Evolutionary conservation across 1,140 invertebrate genomes (phyloP).

Genomic region (Reticulitermes speratus): DNA sequence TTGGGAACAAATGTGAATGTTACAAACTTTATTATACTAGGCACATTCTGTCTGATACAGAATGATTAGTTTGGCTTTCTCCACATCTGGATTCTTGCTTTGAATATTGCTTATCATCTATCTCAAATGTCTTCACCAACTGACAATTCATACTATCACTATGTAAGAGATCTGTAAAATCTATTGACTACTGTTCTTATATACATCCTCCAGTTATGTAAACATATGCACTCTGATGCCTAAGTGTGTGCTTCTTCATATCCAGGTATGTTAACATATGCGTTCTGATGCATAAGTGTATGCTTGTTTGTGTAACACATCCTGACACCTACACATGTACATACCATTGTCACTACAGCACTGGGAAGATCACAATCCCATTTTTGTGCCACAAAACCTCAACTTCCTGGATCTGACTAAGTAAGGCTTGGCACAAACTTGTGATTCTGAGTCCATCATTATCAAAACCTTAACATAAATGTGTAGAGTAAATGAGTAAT

Average conservation of each 20-base stretch:
- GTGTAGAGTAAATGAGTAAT: neutral
- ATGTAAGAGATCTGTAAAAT: neutral
- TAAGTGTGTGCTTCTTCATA: too few species aligned
- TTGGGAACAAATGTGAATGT: conserved; percentile 4
- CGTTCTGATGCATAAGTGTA: too few species aligned
- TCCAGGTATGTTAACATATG: too few species aligned
- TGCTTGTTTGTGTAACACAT: neutral
- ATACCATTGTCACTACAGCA: too few species aligned
- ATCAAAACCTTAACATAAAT: neutral
- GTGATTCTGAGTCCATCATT: neutral
- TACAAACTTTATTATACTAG: neutral
- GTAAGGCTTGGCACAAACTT: neutral
- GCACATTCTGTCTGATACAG: neutral
- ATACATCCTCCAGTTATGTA: too few species aligned
- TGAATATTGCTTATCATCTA: neutral
- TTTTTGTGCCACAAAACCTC: too few species aligned
- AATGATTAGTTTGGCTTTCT: conserved; percentile 11
- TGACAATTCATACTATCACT: neutral
- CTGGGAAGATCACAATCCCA: too few species aligned
- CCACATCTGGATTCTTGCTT: conserved; percentile 14
- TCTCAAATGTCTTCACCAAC: neutral
- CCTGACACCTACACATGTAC: neutral
- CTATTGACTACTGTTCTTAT: too few species aligned
- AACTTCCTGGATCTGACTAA: neutral
- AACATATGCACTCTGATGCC: too few species aligned